These are phyloP conservation scores for Pelosia muscerda DNA, from an alignment of 2,888 invertebrate species.

Conservation along the genomic window DNA sequence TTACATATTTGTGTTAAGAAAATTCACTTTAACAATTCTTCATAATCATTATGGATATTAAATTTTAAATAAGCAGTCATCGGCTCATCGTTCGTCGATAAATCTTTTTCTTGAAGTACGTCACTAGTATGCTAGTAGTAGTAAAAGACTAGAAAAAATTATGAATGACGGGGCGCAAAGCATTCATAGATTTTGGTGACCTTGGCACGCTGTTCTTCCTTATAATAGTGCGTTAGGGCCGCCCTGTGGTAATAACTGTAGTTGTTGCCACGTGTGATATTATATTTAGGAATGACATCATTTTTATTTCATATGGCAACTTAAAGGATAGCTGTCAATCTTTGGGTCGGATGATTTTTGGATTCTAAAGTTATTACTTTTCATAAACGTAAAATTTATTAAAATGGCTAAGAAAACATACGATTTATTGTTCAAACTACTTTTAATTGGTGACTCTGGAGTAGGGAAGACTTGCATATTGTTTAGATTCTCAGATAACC, in stretches of 20 bases:
- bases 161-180: too few species aligned
- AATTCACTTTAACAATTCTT: too few species aligned
- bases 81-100: too few species aligned
- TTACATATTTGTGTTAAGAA: too few species aligned
- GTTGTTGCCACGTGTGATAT: neutral
- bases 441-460: conserved; percentile 97
- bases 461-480: conserved; percentile 98
- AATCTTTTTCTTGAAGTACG: too few species aligned
- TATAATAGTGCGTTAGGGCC: too few species aligned
- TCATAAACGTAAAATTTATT: conserved; percentile 50
- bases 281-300: conserved; percentile 33
- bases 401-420: conserved; percentile 98
- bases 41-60: too few species aligned
- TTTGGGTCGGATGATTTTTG: conserved; percentile 60
- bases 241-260: neutral
- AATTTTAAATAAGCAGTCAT: too few species aligned
- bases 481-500: conserved; percentile 97
- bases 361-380: conserved; percentile 56
- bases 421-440: conserved; percentile 96
- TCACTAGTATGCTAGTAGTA: too few species aligned
- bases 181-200: too few species aligned
- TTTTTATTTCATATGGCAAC: conserved; percentile 27
- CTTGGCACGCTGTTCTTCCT: too few species aligned
- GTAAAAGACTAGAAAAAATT: too few species aligned
- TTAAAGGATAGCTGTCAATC: conserved; percentile 48